Evolutionary conservation across 2,113 vertebrate genomes (phyloP), one percentile per base, ranked within the genome.

Genomic region (Herpailurus yagouaroundi): DNA sequence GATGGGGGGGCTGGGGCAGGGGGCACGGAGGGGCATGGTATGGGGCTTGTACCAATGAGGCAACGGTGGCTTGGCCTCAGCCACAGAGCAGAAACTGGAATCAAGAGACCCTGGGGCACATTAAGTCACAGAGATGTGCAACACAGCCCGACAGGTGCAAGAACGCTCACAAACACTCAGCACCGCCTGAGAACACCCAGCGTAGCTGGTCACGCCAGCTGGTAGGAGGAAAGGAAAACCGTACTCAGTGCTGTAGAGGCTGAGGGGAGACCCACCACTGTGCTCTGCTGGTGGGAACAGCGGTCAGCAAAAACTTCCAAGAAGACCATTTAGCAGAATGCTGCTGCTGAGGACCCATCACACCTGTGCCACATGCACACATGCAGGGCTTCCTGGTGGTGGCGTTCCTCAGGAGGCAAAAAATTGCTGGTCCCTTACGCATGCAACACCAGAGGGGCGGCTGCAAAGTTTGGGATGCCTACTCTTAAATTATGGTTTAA

Each of bases 1-100:
- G 25, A 1, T 0, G 25, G 52, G 13, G 11, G 29, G 11, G 0
- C 29, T 23, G 13, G 12, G 0, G 27, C 21, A 14, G 2, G n/a
- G 71, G 5, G 4, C 5, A 12, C 10, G 16, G 11, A 25, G 33
- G 31, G n/a, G 29, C 80, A 27, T 0, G 1, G 18, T n/a, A 23
- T 0, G 15, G 74, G 31, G 74, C 23, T 69, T 14, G 16, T 68
- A 11, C 45, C 11, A 4, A 81, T 15, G 36, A 60, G 31, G 15
- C 7, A 4, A 29, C 3, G 4, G n/a, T 0, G 0, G 21, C 50
- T 36, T 2, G 11, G 87, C 8, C 60, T 48, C 3, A 13, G 87
- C 31, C 1, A 0, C 36, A 55, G 29, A 21, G 48, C 13, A 68
- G 33, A 64, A 57, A 27, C 7, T 4, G 19, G 73, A 7, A 15